Evolutionary conservation across 2,888 invertebrate genomes (phyloP).

Genomic region (Aleiodes leptofemur): DNA sequence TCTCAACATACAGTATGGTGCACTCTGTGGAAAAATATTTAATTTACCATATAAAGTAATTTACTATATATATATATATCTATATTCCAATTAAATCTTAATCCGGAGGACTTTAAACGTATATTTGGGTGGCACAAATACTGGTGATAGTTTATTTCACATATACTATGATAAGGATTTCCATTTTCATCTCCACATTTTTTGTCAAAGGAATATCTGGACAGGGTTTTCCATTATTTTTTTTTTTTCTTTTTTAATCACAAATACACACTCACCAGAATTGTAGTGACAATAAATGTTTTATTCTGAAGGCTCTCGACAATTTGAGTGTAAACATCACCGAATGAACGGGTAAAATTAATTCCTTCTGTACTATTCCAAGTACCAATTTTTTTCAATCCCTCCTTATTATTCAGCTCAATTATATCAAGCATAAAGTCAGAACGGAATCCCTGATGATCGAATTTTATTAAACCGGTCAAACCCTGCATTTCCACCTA

Average conservation of each 20-base stretch:
- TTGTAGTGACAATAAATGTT: slow-evolving; percentile 92
- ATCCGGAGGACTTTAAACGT: neutral
- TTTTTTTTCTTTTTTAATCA: neutral
- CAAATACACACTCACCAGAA: slow-evolving; percentile 82
- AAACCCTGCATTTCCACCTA: slow-evolving; percentile 95
- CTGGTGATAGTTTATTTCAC: too few relatives aligned
- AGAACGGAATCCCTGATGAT: slow-evolving; percentile 94
- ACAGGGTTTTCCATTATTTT: too few relatives aligned
- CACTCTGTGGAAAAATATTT: slow-evolving; percentile 81
- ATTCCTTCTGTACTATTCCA: slow-evolving; percentile 94
- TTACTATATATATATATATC: too few relatives aligned
- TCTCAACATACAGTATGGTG: slow-evolving; percentile 97
- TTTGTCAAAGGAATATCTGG: too few relatives aligned
- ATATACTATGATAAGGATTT: too few relatives aligned
- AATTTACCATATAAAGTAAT: neutral
- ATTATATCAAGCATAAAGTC: slow-evolving; percentile 95
- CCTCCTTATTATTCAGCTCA: slow-evolving; percentile 87
- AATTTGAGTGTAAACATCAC: slow-evolving; percentile 90
- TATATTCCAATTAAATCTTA: too few relatives aligned
- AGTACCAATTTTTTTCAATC: slow-evolving; percentile 89
- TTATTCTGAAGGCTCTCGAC: slow-evolving; percentile 94
- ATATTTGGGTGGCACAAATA: neutral
- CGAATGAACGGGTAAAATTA: slow-evolving; percentile 90
- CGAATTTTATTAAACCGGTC: slow-evolving; percentile 94
- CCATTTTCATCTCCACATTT: too few relatives aligned